Evolutionary conservation across 2,113 vertebrate species (phyloP).

Genomic region (Genyomyrus donnyi): DNA sequence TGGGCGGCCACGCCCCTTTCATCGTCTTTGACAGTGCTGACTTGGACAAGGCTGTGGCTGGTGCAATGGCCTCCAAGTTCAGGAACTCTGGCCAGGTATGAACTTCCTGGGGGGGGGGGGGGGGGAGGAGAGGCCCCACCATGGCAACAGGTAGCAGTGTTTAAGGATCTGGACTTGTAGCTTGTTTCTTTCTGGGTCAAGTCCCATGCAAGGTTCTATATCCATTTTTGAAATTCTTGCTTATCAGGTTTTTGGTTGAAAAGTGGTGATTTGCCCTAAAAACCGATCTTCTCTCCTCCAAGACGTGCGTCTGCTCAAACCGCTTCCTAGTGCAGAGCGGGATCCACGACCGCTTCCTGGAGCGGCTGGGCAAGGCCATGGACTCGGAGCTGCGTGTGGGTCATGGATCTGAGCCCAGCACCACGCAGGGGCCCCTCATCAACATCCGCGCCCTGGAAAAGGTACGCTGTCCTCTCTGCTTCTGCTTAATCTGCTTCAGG

Average conservation of each 20-base stretch:
- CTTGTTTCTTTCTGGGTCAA: background rate
- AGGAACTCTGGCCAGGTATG: conserved; percentile 90
- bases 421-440: conserved; percentile 90
- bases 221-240: background rate
- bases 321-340: conserved; percentile 85
- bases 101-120: background rate
- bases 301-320: conserved; percentile 94
- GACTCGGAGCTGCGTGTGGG: conserved; percentile 68
- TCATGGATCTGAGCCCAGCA: conserved; percentile 75
- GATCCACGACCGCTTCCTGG: conserved; percentile 78
- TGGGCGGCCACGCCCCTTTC: conserved; percentile 90
- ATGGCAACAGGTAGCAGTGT: background rate
- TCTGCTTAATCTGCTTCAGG: background rate
- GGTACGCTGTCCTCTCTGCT: conserved; percentile 48
- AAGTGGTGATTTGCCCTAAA: background rate
- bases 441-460: conserved; percentile 84
- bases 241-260: background rate
- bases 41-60: conserved; percentile 73
- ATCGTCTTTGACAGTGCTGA: conserved; percentile 91
- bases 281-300: background rate
- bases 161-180: background rate
- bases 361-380: conserved; percentile 73
- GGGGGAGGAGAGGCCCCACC: background rate
- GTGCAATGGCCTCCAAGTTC: conserved; percentile 85
- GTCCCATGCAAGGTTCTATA: background rate